Evolutionary conservation across 2,888 invertebrate species (phyloP).

Genomic region (Callimorpha dominula): DNA sequence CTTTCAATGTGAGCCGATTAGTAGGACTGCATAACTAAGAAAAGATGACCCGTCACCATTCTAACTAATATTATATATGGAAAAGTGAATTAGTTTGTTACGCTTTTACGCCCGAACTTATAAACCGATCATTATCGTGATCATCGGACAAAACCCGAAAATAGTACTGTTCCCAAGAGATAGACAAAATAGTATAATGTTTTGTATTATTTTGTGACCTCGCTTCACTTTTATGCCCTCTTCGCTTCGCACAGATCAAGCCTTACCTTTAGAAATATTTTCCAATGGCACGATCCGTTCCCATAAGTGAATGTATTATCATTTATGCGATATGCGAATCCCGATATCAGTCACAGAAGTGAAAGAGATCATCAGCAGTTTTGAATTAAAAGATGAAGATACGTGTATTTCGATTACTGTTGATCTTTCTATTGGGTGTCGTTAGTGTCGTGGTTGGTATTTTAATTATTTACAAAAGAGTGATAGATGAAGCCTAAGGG

Average conservation of each 20-base stretch:
- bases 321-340: neutral
- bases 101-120: no score
- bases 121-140: no score
- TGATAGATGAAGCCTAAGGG: neutral
- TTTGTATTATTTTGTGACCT: neutral
- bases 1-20: no score
- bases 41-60: no score
- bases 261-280: neutral
- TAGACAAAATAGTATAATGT: neutral
- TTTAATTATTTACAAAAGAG: neutral
- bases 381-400: neutral
- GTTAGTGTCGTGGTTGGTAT: constrained; percentile 2
- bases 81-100: no score
- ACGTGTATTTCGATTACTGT: neutral
- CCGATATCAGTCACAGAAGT: neutral
- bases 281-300: neutral
- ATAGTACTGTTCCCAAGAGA: no score
- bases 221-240: neutral
- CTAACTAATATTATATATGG: no score
- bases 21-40: no score
- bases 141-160: no score
- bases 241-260: neutral
- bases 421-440: neutral
- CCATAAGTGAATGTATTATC: neutral
- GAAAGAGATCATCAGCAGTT: neutral